These are phyloP conservation scores for Uropsilus gracilis DNA, from an alignment of 2,113 vertebrate genomes.

Conservation along the genomic window DNA sequence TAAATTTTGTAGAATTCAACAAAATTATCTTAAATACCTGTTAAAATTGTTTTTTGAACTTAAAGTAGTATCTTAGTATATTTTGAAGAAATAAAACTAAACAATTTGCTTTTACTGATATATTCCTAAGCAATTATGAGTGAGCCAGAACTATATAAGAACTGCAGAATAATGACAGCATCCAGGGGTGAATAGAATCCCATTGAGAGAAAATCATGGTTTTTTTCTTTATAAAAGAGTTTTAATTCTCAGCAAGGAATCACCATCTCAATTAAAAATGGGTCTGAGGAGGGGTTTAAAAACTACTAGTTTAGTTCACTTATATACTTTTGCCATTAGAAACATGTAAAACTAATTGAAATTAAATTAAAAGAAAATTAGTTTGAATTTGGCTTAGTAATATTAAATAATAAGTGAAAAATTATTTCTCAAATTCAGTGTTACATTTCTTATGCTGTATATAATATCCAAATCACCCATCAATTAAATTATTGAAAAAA, in stretches of 20 bases:
- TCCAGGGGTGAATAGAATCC: not conserved
- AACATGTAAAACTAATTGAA: not conserved
- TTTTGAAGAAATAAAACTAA: constrained; percentile 40
- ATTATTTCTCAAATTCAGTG: not conserved
- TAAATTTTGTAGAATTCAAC: not conserved
- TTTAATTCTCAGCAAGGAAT: constrained; percentile 29
- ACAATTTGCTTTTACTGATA: not conserved
- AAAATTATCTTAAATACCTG: not conserved
- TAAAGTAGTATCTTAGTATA: not conserved
- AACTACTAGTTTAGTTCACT: constrained; percentile 3
- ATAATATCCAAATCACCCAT: not conserved
- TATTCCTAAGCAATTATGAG: constrained; percentile 6
- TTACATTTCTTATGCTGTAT: not conserved
- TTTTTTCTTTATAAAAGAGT: not conserved
- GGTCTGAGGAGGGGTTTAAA: not conserved
- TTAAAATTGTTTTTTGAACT: constrained; percentile 11
- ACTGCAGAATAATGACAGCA: not conserved
- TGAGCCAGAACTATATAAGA: constrained; percentile 1
- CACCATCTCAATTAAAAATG: constrained; percentile 47
- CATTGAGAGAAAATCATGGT: not conserved
- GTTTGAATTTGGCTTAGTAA: not conserved
- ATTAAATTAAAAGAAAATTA: not conserved
- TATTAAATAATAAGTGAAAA: not conserved
- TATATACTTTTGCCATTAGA: not conserved
- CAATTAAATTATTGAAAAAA: not conserved